These are phyloP conservation scores for Monoplex corrugatus DNA, from an alignment of 2,888 invertebrate genomes.

Conservation along the genomic window DNA sequence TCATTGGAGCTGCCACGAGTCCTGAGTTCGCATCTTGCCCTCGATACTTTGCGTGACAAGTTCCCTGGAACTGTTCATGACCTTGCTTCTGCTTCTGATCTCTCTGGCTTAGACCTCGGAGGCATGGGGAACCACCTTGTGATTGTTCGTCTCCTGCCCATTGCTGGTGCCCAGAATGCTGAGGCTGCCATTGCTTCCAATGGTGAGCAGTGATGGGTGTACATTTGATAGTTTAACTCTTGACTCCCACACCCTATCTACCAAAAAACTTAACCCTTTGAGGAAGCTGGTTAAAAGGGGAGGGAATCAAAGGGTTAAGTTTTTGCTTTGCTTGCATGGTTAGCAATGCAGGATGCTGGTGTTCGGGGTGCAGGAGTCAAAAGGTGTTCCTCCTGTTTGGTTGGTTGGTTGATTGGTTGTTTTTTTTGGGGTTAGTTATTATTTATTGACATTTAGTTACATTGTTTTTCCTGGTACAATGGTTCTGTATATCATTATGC, in stretches of 20 bases:
- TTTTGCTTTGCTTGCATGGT: not conserved
- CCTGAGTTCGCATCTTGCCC: slow-evolving; percentile 61
- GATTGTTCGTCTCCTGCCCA: slow-evolving; percentile 68
- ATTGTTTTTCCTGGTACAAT: too few species aligned
- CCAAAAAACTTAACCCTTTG: too few species aligned
- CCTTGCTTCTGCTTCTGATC: slow-evolving; percentile 64
- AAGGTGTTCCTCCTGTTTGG: too few species aligned
- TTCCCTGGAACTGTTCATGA: slow-evolving; percentile 71
- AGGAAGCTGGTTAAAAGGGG: too few species aligned
- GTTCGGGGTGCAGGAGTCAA: too few species aligned
- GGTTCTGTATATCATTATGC: too few species aligned
- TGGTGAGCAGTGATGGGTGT: too few species aligned
- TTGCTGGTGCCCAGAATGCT: slow-evolving; percentile 58
- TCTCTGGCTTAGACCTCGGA: slow-evolving; percentile 63
- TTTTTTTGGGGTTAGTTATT: too few species aligned
- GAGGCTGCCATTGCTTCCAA: slow-evolving; percentile 65
- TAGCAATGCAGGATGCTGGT: too few species aligned
- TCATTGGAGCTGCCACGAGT: slow-evolving; percentile 75
- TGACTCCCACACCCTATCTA: not conserved
- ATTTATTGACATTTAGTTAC: too few species aligned
- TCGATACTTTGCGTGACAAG: slow-evolving; percentile 64
- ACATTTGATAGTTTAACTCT: not conserved
- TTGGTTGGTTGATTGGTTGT: too few species aligned
- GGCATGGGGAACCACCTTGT: slow-evolving; percentile 66
- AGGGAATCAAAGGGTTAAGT: too few species aligned